These are phyloP conservation scores for Meteorus colon DNA, from an alignment of 2,888 invertebrate genomes.

Conservation along the genomic window DNA sequence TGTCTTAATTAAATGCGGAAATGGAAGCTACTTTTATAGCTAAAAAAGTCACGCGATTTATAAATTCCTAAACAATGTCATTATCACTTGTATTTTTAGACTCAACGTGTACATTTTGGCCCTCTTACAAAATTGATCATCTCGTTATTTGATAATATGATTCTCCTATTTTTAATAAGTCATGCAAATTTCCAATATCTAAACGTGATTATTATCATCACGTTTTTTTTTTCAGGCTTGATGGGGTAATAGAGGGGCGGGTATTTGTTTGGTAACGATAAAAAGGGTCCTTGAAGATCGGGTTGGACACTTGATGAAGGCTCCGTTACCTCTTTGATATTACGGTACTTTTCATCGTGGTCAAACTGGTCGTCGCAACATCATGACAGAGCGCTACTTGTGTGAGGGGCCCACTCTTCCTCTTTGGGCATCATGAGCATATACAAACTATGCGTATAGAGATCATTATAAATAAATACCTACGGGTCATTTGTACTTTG, in stretches of 20 bases:
- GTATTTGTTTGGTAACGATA: neutral
- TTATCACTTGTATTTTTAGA: no score
- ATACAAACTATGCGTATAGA: slow-evolving; percentile 42
- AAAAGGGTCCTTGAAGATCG: slow-evolving; percentile 1
- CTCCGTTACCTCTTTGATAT: slow-evolving; percentile 74
- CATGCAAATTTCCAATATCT: neutral
- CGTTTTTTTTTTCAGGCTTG: neutral
- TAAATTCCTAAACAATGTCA: no score
- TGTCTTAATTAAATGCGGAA: no score
- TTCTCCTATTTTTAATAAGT: neutral
- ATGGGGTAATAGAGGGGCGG: neutral
- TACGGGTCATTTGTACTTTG: neutral
- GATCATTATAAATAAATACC: neutral
- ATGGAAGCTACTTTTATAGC: no score
- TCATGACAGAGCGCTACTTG: slow-evolving; percentile 43
- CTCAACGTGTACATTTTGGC: no score
- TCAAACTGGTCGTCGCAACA: slow-evolving; percentile 47
- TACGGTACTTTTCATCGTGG: slow-evolving; percentile 75
- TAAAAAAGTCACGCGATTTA: no score
- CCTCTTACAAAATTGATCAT: no score
- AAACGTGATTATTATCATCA: neutral
- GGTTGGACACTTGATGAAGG: slow-evolving; percentile 22
- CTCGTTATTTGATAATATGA: no score
- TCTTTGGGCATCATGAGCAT: slow-evolving; percentile 51
- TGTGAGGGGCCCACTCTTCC: neutral